Evolutionary conservation across 1,140 invertebrate species (phyloP).

Genomic region (Heliconius congener): DNA sequence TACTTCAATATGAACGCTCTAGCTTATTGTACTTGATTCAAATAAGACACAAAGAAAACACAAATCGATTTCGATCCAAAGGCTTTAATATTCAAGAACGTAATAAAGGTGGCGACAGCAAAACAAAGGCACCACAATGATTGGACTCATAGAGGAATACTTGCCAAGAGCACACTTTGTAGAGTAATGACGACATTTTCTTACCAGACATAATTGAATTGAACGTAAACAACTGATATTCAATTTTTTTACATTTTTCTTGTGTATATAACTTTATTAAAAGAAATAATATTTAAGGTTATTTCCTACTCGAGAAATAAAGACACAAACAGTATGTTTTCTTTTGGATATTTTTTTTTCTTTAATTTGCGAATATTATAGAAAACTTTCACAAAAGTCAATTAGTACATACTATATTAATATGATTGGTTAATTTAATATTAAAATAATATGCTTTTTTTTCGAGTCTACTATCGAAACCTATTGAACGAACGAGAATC

Average conservation of each 20-base stretch:
- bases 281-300: too few species aligned
- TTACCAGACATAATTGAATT: not conserved
- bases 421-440: too few species aligned
- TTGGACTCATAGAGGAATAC: conserved; percentile 38
- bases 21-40: not conserved
- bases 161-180: conserved; percentile 28
- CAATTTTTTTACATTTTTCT: not conserved
- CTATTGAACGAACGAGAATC: not conserved
- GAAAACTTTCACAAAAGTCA: too few species aligned
- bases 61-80: conserved; percentile 23
- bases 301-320: not conserved
- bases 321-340: not conserved
- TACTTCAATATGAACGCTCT: not conserved
- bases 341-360: too few species aligned
- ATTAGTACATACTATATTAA: too few species aligned
- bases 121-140: conserved; percentile 38
- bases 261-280: not conserved
- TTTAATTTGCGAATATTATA: too few species aligned
- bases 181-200: conserved; percentile 23
- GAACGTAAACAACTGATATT: not conserved
- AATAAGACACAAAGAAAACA: conserved; percentile 22
- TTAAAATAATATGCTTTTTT: too few species aligned
- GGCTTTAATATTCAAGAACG: conserved; percentile 29
- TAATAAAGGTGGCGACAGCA: conserved; percentile 32
- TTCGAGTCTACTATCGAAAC: not conserved